Base-by-base conservation (phyloP, 1,140 invertebrate species). In the Aphelinus atriplicis region DNA sequence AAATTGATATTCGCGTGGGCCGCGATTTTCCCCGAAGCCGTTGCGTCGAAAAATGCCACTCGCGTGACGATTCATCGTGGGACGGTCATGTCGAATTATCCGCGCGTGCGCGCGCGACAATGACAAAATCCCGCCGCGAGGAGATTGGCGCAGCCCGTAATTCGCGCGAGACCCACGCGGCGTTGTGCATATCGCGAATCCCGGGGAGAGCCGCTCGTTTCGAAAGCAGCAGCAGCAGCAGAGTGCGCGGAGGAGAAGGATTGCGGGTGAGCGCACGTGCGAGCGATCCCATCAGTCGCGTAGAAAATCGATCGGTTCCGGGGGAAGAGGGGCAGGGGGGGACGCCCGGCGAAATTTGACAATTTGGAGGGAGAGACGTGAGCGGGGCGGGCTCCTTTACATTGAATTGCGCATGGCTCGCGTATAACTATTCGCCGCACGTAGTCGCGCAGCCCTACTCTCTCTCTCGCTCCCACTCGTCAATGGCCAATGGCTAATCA, bases 401-500 rank as follows among this genome's bases (percentile, higher is more conserved):
- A 63, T 74, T 45, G 65, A 63, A 74, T 68, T 68, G 60, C 66
- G 42, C 73, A 57, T 63, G 72, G n/a, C 50, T 56, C 26, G 51
- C 66, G 57, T 60, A 51, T 64, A 63, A 64, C 58, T 69, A 75
- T 75, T 75, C 73, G 60, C 63, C 46, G 66, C 66, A 69, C 73
- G 73, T 74, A 56, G 61, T 46, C 58, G 58, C 60, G 55, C 65
- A 62, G 10, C 7, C 58, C 43, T 42, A 10, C 58, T 43, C 58
- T 43, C 55, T 56, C 55, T 56, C 55, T 56, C 55, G 45, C n/a
- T 26, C 63, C 9, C 10, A n/a, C 47, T 26, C 47, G 47, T n/a
- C 61, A 47, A 10, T 46, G 10, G 60, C 72, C 66, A 70, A 64
- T 70, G 73, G 66, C 66, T 75, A 75, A 75, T 75, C 73, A 75